Evolutionary conservation across 1,140 invertebrate genomes (phyloP), one percentile per base, ranked within the genome.

Genomic region (Caligus rogercresseyi): DNA sequence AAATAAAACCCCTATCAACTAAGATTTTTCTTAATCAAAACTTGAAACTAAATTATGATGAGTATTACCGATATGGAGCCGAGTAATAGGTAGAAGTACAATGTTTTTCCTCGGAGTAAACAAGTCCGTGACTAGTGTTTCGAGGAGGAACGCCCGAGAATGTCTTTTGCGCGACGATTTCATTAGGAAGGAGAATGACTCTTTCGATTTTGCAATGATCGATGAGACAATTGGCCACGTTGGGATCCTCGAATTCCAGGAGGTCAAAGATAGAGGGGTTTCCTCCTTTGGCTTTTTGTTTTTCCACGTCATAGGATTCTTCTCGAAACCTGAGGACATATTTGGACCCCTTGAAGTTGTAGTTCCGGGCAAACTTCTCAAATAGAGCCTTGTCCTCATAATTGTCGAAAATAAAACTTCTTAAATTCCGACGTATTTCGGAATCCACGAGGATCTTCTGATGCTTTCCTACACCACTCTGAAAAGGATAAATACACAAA

Each of bases 221-320:
- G 65, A 95, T 86, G 1, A 94, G 74, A 68, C 78, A 84, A 75
- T 95, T 94, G 56, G 81, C 79, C 1, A 92, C 80, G 1, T 87
- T 79, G 1, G 83, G 78, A 75, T 91, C 80, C 3, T 78, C 73
- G 66, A 89, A 81, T 61, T 80, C 76, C 58, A 94, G 75, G 55
- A 80, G 74, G 66, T 86, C 77, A 16, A 85, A 77, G n/a, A 89
- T 74, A 67, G 78, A 80, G 0, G 69, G 68, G 2, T 72, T 64
- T 14, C 71, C 67, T 14, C 76, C 73, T 24, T 69, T 65, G 11
- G 79, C 78, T 64, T 74, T 72, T 65, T 76, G 69, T 53, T 64
- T 65, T 1, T 74, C 70, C 15, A 88, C 81, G 73, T 89, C 76
- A 69, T 89, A 82, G 1, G 78, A 67, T 71, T 74, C 64, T n/a